Conservation (phyloP, 2,888 invertebrate species). For the Gryllus longicercus region DNA sequence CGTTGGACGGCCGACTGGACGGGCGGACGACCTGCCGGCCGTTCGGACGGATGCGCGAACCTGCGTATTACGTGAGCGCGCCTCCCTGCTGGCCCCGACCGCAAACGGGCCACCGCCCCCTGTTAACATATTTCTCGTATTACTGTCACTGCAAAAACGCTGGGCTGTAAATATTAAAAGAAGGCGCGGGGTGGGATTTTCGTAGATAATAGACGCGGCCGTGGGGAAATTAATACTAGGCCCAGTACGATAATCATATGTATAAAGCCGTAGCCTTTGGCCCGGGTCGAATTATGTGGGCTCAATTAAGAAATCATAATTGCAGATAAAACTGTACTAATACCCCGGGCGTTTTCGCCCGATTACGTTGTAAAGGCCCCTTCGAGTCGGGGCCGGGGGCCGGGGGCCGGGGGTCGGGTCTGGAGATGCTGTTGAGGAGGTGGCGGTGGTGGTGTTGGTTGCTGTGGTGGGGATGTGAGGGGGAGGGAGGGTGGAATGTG, state of each 20-base stretch:
- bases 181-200: neutral
- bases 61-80: neutral
- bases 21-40: neutral
- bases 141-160: neutral
- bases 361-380: neutral
- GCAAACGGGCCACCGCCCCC: neutral
- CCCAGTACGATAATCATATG: neutral
- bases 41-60: neutral
- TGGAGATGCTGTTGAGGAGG: too few relatives aligned
- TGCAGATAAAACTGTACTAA: constrained; percentile 6
- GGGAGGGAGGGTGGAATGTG: too few relatives aligned
- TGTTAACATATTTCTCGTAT: neutral
- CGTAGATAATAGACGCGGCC: neutral
- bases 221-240: neutral
- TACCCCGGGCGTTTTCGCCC: neutral
- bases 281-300: neutral
- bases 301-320: neutral
- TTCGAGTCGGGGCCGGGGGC: too few relatives aligned
- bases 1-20: neutral
- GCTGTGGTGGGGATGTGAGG: too few relatives aligned
- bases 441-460: too few relatives aligned
- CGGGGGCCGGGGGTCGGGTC: too few relatives aligned
- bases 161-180: neutral
- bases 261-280: constrained; percentile 6
- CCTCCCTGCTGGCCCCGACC: neutral